Base-by-base conservation (phyloP, 1,140 invertebrate species). In the Zaprionus nigranus region DNA sequence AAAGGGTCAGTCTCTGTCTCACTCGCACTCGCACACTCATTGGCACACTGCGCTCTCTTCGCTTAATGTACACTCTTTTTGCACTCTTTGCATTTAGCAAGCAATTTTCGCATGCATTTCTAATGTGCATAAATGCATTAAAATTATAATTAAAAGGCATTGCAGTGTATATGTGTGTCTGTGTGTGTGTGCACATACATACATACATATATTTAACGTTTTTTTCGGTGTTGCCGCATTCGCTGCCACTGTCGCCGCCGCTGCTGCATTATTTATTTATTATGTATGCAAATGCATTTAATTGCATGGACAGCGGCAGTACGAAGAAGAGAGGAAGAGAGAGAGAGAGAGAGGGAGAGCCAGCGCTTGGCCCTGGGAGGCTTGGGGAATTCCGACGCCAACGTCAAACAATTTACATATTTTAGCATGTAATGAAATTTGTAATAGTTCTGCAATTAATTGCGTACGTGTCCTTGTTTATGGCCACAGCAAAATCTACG, bases 401-500 rank as follows among this genome's bases (percentile, higher is more conserved):
- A 66, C 54, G 71, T 81, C 78, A 90, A 85, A 90, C 82, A 90
- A 90, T 90, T 90, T 90, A 86, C 85, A 90, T 90, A 90, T 90
- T 90, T 90, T 90, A 90, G 81, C 85, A 84, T 90, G 86, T 90
- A 90, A 90, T 90, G 86, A 90, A 90, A 90, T 90, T 90, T 90
- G 85, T 85, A 90, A 90, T 90, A 90, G 82, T 90, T 90, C 81
- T 90, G 81, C 85, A 90, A 90, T 90, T 90, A 90, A 90, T 90
- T 90, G 85, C 85, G 81, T 85, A 84, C 79, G 86, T 90, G 85
- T 90, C 86, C 86, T 85, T 90, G 80, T 87, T 87, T 81, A 78
- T 78, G 56, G 70, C 75, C 56, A 67, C 49, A 24, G 63, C 51
- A 12, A 43, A 60, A 67, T 67, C 49, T 72, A 72, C 73, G 46